Evolutionary conservation across 2,888 invertebrate genomes (phyloP), one percentile per base, ranked within the genome.

Genomic region (Seira musarum): DNA sequence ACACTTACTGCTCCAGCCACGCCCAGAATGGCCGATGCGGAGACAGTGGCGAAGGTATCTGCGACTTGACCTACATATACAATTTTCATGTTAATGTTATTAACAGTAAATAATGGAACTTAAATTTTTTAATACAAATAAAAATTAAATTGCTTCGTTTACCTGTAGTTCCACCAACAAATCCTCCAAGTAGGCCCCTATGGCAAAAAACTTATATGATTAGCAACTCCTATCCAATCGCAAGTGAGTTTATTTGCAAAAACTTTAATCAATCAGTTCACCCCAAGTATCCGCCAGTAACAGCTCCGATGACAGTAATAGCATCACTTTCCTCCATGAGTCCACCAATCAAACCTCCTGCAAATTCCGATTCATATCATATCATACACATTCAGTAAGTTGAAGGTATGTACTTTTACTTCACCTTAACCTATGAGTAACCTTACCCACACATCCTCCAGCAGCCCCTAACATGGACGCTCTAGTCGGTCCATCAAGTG

Each of bases 281-380:
- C 78, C 78, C 78, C n/a, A 78, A 17, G 17, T 78, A 78, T 6
- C 78, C 78, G 15, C 78, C 78, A 6, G 72, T 24, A 13, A 71
- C 40, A 3, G 71, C 21, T 30, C 78, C 78, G 22, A 72, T 40
- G 5, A 73, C 13, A 1, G 66, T 61, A 5, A 19, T 6, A 1
- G 24, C 21, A 13, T 19, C 46, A 2, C 66, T 25, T 15, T 78
- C 71, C 13, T 79, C 79, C 63, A 71, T 19, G 1, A 22, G n/a
- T 0, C 68, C 79, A 10, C 79, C 79, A 57, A 79, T 35, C n/a
- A 68, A 8, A 19, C 72, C 79, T 35, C 79, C 78, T 78, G 46
- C 13, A 40, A 40, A 8, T 40, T 40, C 40, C 40, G 13, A 13
- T 8, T 8, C 40, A 40, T n/a, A n/a, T 40, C 6, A 40, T 40